A percentile compares a stretch with the other conserved stretches of the same genome.
Conservation (phyloP, 2,888 invertebrate genomes). For the Chrysina gloriosa region DNA sequence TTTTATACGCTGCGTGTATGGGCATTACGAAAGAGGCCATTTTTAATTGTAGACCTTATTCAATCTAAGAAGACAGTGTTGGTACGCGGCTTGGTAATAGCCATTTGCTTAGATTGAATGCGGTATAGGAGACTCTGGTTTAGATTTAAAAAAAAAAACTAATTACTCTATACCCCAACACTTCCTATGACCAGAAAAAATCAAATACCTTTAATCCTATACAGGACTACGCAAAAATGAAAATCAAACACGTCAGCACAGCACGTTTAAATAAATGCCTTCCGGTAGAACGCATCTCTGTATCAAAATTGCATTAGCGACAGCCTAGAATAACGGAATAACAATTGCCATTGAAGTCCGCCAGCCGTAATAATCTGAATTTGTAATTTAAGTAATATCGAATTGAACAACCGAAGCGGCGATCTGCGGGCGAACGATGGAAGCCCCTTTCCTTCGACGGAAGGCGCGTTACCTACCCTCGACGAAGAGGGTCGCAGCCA, state of each 20-base stretch:
- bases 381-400: constrained; percentile 59
- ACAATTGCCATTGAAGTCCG: constrained; percentile 49
- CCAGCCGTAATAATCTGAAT: constrained; percentile 57
- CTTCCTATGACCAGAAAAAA: no score
- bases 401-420: constrained; percentile 53
- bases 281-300: constrained; percentile 3
- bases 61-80: no score
- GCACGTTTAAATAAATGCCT: constrained; percentile 29
- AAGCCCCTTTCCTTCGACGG: neutral
- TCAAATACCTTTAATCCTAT: neutral
- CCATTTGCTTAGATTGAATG: no score
- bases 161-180: no score
- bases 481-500: neutral
- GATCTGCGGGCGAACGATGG: neutral
- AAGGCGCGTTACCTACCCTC: neutral
- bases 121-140: no score
- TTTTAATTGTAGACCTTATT: no score
- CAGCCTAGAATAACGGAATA: constrained; percentile 42
- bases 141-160: no score
- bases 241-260: constrained; percentile 16
- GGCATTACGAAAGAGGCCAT: no score
- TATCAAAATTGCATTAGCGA: constrained; percentile 41
- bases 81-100: no score
- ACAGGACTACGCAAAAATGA: neutral
- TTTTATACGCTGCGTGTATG: no score